These are phyloP conservation scores for Saimiri boliviensis DNA, from an alignment of 2,113 vertebrate genomes.

Conservation along the genomic window DNA sequence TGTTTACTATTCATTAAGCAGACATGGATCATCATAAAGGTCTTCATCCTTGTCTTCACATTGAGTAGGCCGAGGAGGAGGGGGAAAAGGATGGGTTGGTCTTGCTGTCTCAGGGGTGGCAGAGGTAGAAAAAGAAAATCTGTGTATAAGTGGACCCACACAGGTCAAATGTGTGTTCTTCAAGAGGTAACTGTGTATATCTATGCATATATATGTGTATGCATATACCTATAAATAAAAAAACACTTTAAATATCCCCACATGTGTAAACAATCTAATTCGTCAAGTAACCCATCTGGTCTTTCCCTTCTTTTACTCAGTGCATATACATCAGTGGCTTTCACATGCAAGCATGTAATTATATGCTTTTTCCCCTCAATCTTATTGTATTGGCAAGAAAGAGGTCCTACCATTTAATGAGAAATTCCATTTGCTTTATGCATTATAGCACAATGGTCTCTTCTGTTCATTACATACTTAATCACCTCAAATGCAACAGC, in stretches of 20 bases:
- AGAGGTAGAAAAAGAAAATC: neutral
- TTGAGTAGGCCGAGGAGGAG: neutral
- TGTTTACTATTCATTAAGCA: neutral
- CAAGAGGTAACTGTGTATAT: neutral
- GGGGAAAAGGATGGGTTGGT: neutral
- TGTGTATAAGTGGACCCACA: neutral
- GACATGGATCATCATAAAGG: neutral
- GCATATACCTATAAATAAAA: rapidly evolving
- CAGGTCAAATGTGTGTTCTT: neutral
- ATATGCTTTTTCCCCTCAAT: neutral
- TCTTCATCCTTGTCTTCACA: neutral
- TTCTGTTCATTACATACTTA: neutral
- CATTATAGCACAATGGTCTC: neutral
- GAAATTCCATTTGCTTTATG: neutral
- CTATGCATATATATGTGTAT: neutral
- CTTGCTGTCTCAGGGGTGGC: neutral
- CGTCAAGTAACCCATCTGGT: neutral
- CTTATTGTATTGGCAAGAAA: neutral
- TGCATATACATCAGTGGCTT: constrained; percentile 10
- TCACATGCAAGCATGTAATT: neutral
- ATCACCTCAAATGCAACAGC: neutral
- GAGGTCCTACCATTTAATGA: neutral
- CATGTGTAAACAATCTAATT: neutral
- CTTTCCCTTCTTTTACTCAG: neutral
- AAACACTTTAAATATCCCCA: neutral